Base-by-base conservation (phyloP, 2,888 invertebrate species). In the Rhagonycha fulva region DNA sequence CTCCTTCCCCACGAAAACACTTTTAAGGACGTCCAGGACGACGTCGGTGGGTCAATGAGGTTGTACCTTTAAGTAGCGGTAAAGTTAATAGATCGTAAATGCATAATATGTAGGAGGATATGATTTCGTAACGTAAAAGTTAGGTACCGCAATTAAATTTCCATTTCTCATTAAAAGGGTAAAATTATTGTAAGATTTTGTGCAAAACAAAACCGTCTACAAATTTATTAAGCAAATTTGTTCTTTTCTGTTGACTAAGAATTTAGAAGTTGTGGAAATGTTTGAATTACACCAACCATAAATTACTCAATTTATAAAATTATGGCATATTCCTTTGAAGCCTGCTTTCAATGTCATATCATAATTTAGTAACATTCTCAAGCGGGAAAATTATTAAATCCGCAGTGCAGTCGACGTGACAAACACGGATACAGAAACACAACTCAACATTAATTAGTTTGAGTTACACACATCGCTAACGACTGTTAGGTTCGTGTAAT, bases 371-470 rank as follows among this genome's bases (percentile, higher is more conserved):
- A 75, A 47, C 68, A 68, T 62, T 74, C 69, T 77, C 74, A 75
- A 75, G 74, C 69, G 71, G 62, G 75, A 75, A 75, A 77, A 77
- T 77, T 77, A 77, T 75, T 71, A 77, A 77, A 72, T 77, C 72
- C 71, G 73, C 77, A 75, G 75, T 75, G 75, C 77, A 75, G 72
- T 73, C 75, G 72, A 75, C 77, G 73, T 77, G 77, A 77, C 77
- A 75, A 77, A 75, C 73, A 75, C 73, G 72, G 74, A 72, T 77
- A 77, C 75, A 75, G 75, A 77, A 77, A 77, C 71, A 77, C 77
- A 72, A 77, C 70, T 77, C 77, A 47, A 63, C 68, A 73, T 75
- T 77, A 77, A 77, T 77, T 77, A 77, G 72, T 72, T 77, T 73
- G 75, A 72, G 77, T 77, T 77, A 75, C 72, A 72, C 72, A 74